phyloP scores from a whole-genome alignment of 2,113 vertebrate genomes.

The Rana temporaria region DNA sequence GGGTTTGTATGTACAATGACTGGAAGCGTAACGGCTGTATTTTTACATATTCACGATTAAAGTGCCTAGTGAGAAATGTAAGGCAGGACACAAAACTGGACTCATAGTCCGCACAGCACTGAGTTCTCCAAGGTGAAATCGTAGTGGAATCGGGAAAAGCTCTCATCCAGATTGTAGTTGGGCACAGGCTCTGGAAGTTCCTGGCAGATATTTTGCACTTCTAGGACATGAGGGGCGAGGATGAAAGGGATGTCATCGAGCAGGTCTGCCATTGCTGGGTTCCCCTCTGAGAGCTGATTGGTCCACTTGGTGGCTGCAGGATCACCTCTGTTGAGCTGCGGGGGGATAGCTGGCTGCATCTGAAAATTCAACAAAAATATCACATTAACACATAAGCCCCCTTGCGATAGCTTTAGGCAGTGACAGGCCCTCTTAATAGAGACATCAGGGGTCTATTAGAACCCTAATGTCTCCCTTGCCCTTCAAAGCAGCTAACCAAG shows the following conservation, averaged over 20 bases:
- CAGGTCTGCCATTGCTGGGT: slow-evolving; percentile 77
- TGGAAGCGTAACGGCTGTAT: no score
- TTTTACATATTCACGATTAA: neutral
- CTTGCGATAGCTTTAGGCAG: no score
- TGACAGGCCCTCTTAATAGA: no score
- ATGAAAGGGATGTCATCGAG: slow-evolving; percentile 92
- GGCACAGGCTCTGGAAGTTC: slow-evolving; percentile 80
- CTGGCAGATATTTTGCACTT: slow-evolving; percentile 74
- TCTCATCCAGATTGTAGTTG: slow-evolving; percentile 80
- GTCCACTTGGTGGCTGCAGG: slow-evolving; percentile 55
- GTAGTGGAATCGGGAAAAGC: slow-evolving; percentile 87
- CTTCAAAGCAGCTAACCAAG: no score
- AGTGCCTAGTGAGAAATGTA: slow-evolving; percentile 3
- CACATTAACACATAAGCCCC: neutral
- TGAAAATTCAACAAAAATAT: slow-evolving; percentile 61
- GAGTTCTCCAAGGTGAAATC: slow-evolving; percentile 97
- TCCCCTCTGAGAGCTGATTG: slow-evolving; percentile 68
- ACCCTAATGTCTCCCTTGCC: no score
- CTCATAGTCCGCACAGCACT: slow-evolving; percentile 82
- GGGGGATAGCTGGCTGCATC: slow-evolving; percentile 58
- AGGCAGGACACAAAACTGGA: neutral
- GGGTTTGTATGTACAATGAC: no score
- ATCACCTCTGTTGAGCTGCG: slow-evolving; percentile 42
- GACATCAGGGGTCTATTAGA: no score
- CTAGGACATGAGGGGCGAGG: slow-evolving; percentile 88